Base-by-base conservation (phyloP, 2,113 vertebrate genomes). In the Gadus macrocephalus region DNA sequence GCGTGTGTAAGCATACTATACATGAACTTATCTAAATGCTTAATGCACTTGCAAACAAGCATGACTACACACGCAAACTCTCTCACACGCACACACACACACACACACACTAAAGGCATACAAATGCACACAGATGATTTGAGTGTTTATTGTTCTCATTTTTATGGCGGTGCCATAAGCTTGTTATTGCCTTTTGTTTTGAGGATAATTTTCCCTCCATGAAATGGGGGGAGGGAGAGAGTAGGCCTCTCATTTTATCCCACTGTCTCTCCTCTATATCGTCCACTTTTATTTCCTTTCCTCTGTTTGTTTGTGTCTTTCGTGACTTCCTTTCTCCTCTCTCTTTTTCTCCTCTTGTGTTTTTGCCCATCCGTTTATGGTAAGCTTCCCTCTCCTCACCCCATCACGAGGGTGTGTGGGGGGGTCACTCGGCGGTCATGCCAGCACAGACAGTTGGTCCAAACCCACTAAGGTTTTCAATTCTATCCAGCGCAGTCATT, bases 101-200 rank as follows among this genome's bases (percentile, higher is more conserved):
- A 58, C 55, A 58, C 55, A 58, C 55, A 69, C 12, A 61, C 28
- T 49, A 69, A 14, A 69, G 15, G 61, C 75, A 66, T 69, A 72
- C 15, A 68, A 62, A 77, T 85, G 79, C 76, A 70, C 78, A 72
- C 68, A 75, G 83, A 71, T 74, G 78, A 81, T 83, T 86, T 81
- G 79, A 84, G 80, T 87, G 80, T 85, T 89, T 86, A 89, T 89
- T 88, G 86, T 90, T 87, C 84, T 86, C 75, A 75, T 87, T 88
- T 88, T 90, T 87, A 89, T 87, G 77, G 84, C 82, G 14, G 81
- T 75, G 76, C 78, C 85, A 87, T 90, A 90, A 90, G 86, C 87
- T 83, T 88, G 86, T 90, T 89, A 90, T 88, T 90, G 86, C 86
- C 86, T 90, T 89, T 90, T 90, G 87, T 89, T 89, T 87, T 84